Evolutionary conservation across 2,888 invertebrate species (phyloP).

Genomic region (Pterobdella sp.): DNA sequence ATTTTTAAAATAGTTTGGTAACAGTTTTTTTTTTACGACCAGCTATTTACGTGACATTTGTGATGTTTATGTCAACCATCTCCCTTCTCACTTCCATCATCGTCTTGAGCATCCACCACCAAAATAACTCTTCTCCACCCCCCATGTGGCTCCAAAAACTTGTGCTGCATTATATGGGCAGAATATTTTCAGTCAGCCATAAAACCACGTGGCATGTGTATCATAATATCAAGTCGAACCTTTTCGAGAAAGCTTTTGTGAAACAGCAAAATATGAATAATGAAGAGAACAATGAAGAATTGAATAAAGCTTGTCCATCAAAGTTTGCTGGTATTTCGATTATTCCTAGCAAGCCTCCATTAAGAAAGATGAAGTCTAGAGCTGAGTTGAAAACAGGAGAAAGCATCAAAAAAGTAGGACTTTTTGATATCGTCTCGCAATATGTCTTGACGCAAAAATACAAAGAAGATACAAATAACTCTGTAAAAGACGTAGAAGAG

Average conservation of each 20-base stretch:
- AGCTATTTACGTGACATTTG: conserved; percentile 23
- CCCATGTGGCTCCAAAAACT: conserved; percentile 6
- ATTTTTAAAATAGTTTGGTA: neutral
- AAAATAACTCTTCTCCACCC: neutral
- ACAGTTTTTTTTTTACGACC: too few relatives aligned
- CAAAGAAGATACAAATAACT: neutral
- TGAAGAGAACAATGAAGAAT: too few relatives aligned
- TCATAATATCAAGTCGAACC: neutral
- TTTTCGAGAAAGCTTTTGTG: neutral
- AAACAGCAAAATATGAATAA: neutral
- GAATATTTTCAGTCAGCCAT: neutral
- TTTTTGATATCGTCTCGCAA: conserved; percentile 1
- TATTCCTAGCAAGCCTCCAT: neutral
- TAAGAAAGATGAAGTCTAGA: neutral
- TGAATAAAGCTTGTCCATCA: neutral
- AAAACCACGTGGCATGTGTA: neutral
- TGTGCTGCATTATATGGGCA: conserved; percentile 1
- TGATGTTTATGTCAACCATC: conserved; percentile 6
- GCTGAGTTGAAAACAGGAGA: neutral
- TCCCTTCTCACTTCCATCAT: conserved; percentile 14
- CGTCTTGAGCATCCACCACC: conserved; percentile 23
- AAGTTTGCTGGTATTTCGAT: too few relatives aligned
- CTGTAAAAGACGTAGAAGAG: neutral
- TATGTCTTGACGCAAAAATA: neutral
- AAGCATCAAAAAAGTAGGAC: neutral